phyloP scores from a whole-genome alignment of 2,888 invertebrate species.

The Metallyticus violacea region DNA sequence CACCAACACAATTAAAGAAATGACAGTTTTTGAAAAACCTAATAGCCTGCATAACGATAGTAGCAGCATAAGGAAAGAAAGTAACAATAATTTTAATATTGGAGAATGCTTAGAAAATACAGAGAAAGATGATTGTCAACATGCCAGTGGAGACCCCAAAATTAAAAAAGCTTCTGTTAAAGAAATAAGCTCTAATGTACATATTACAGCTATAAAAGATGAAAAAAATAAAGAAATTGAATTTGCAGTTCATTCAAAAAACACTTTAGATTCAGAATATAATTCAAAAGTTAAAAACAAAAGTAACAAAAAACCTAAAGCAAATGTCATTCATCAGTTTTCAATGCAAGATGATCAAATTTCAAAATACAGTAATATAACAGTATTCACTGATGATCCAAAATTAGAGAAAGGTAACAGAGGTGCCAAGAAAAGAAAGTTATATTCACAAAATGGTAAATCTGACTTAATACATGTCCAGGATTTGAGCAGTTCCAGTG shows the following conservation, averaged over 20 bases:
- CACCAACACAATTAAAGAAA: background rate
- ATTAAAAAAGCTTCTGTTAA: background rate
- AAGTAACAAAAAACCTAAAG: background rate
- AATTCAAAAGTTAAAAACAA: background rate
- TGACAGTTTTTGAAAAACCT: background rate
- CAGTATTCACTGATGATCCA: background rate
- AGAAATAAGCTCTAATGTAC: background rate
- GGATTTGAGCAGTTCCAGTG: background rate
- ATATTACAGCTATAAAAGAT: background rate
- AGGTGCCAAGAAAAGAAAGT: background rate
- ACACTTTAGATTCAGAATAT: background rate
- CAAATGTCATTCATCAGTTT: background rate
- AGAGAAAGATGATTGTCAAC: too few relatives aligned
- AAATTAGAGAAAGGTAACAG: background rate
- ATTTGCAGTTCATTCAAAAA: background rate
- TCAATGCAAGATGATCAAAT: background rate
- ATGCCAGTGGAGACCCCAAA: background rate
- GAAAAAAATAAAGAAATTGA: background rate
- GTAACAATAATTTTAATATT: background rate
- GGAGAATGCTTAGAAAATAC: too few relatives aligned
- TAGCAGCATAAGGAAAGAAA: background rate
- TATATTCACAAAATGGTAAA: background rate
- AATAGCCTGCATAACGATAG: background rate
- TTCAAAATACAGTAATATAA: background rate
- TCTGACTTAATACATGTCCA: background rate